Conservation (phyloP, 2,797 vertebrate genomes). For the Smutsia gigantea region DNA sequence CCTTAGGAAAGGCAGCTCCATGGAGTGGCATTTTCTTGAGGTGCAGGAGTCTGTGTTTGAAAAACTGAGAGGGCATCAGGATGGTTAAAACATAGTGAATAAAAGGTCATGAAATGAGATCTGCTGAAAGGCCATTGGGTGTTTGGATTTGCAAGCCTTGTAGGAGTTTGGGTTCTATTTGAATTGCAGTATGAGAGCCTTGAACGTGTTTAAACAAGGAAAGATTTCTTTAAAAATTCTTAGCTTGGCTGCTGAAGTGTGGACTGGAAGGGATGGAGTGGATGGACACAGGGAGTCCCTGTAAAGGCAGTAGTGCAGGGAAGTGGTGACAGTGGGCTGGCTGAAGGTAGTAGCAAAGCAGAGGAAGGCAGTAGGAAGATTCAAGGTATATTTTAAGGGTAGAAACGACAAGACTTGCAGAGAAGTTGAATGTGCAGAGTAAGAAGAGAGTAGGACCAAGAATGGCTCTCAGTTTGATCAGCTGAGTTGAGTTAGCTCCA, state of each 20-base stretch:
- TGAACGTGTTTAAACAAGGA: background rate
- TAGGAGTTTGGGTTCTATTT: background rate
- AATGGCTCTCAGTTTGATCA: background rate
- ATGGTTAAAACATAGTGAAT: background rate
- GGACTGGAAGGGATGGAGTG: background rate
- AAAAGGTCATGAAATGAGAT: background rate
- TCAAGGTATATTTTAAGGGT: background rate
- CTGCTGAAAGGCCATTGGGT: background rate
- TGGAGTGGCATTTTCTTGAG: background rate
- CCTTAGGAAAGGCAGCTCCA: background rate
- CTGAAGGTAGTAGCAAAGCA: background rate
- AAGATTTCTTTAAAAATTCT: background rate
- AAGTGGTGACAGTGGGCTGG: background rate
- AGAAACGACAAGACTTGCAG: background rate
- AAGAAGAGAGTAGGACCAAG: background rate
- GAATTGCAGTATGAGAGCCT: background rate
- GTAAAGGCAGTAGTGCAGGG: background rate
- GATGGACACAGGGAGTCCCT: background rate
- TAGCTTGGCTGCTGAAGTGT: background rate
- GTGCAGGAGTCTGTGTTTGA: background rate
- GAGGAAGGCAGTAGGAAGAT: background rate
- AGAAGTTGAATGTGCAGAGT: background rate
- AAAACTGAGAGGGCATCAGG: background rate
- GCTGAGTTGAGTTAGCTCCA: background rate
- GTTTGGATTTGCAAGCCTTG: background rate